Evolutionary conservation across 2,113 vertebrate genomes (phyloP), one percentile per base, ranked within the genome.

Genomic region (Sprattus sprattus): DNA sequence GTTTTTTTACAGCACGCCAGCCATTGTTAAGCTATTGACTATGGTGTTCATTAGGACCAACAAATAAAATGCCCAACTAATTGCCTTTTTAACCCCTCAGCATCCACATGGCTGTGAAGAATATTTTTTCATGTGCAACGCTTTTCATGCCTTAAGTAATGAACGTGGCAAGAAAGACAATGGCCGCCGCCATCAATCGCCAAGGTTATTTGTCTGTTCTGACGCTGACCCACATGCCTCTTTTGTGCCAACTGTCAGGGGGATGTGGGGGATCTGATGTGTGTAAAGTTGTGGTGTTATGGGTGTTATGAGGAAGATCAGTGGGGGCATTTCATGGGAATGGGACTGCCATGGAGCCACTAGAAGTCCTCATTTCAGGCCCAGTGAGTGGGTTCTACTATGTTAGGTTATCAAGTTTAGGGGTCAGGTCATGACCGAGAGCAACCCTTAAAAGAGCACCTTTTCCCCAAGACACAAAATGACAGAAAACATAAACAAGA

Each of bases 21-120:
- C 57, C 81, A 88, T 92, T 92, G 88, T 91, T 87, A 86, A 49
- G 75, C 44, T 87, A 92, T 92, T 89, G 89, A 88, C 87, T 84
- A 39, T 80, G 83, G 82, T 86, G 90, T 92, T 91, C 90, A 92
- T 91, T 90, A 91, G 83, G 67, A 88, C 83, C 57, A 90, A 91
- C 87, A 89, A 89, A 92, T 9, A 92, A 86, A 82, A 90, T 75
- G 81, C 54, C 54, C 46, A 81, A 81, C 83, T 86, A 89, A 91
- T 85, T 86, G 87, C 87, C 28, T 88, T 89, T 85, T 87, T 87
- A 75, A 83, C 82, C 82, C 82, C 57, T 84, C 16, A 1, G 28
- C 67, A 11, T 16, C 11, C 67, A 13, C 25, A 39, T 11, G 4
- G n/a, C 60, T 67, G n/a, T 11, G 60, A 67, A 13, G 60, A 25